Evolutionary conservation across 2,113 vertebrate genomes (phyloP).

Genomic region (Ptilorrhoa leucosticta): DNA sequence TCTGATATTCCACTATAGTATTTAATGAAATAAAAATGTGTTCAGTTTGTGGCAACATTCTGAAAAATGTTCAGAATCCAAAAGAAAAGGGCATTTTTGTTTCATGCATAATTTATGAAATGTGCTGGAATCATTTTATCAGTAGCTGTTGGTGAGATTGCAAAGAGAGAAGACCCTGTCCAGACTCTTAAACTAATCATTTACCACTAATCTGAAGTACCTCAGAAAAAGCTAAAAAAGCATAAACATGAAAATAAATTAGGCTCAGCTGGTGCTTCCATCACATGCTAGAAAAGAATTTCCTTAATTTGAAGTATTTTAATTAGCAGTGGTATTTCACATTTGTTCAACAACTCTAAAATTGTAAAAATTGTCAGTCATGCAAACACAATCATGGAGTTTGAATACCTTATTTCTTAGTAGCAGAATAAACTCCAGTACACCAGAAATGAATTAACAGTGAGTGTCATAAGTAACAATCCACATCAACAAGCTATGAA

Average conservation of each 20-base stretch:
- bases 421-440: neutral
- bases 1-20: neutral
- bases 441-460: neutral
- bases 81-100: neutral
- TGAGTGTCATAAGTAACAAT: neutral
- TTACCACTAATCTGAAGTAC: neutral
- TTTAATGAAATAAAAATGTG: neutral
- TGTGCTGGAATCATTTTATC: neutral
- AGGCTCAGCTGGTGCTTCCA: neutral
- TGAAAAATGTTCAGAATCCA: neutral
- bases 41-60: neutral
- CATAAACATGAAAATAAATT: neutral
- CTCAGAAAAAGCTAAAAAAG: neutral
- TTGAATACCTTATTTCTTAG: neutral
- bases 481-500: neutral
- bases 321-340: neutral
- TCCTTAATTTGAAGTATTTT: neutral
- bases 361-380: neutral
- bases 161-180: neutral
- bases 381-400: neutral
- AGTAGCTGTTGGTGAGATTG: neutral
- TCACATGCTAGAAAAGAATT: neutral
- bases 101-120: neutral
- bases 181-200: neutral
- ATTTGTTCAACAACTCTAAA: neutral